Percentiles rank a stretch among this genome's conserved stretches.
Conservation (phyloP, 1,140 invertebrate genomes). For the Diprion similis region DNA sequence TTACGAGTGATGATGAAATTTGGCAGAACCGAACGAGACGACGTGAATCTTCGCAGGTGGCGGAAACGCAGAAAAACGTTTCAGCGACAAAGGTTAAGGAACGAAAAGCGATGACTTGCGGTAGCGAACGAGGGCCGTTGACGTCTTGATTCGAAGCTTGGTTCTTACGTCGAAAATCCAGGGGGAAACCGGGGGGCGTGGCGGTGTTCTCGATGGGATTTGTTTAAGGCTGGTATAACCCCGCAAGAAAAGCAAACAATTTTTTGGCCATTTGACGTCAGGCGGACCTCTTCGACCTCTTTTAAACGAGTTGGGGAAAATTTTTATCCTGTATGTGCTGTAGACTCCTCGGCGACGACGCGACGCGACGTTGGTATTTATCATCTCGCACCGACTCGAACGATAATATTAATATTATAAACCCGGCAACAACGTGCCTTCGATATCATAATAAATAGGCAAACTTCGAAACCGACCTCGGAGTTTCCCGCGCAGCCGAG, state of each 20-base stretch:
- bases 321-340: slow-evolving; percentile 17
- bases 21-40: no score
- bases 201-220: not conserved
- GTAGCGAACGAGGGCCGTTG: not conserved
- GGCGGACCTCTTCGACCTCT: not conserved
- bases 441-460: slow-evolving; percentile 3
- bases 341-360: not conserved
- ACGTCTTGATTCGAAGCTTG: not conserved
- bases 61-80: no score
- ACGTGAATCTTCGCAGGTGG: no score
- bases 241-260: slow-evolving; percentile 22
- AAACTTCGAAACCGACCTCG: slow-evolving; percentile 12
- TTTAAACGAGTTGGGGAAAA: slow-evolving; percentile 12
- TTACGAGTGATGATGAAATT: no score
- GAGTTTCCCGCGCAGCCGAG: slow-evolving; percentile 25
- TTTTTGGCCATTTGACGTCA: slow-evolving; percentile 10
- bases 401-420: slow-evolving; percentile 28
- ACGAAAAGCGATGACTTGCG: slow-evolving; percentile 8
- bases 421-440: slow-evolving; percentile 10
- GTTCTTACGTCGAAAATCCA: no score
- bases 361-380: slow-evolving; percentile 19
- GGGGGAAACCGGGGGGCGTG: no score
- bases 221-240: not conserved
- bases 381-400: slow-evolving; percentile 14
- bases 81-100: no score